These are phyloP conservation scores for Pollicipes pollicipes DNA, from an alignment of 1,140 invertebrate genomes.

Conservation along the genomic window DNA sequence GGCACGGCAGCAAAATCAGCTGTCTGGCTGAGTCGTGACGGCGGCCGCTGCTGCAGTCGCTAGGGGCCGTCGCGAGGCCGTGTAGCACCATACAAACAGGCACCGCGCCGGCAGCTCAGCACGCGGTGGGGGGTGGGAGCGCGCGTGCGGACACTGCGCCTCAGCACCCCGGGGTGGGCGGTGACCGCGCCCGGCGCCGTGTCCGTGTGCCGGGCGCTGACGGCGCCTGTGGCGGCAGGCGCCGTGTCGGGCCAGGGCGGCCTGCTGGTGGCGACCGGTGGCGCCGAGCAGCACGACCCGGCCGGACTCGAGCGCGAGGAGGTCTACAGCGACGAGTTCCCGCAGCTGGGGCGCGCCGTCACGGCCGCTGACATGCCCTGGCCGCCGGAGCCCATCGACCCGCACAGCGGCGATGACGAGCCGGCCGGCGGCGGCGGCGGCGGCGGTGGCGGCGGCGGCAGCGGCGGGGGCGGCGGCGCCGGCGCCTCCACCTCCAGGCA, in stretches of 20 bases:
- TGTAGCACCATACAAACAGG: too few relatives aligned
- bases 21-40: too few relatives aligned
- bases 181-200: too few relatives aligned
- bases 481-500: slow-evolving; percentile 14
- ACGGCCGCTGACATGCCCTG: slow-evolving; percentile 37
- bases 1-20: too few relatives aligned
- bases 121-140: too few relatives aligned
- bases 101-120: too few relatives aligned
- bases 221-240: too few relatives aligned
- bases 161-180: too few relatives aligned
- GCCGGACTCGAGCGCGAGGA: not conserved
- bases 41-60: too few relatives aligned
- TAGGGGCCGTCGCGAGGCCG: too few relatives aligned
- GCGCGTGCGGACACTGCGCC: too few relatives aligned
- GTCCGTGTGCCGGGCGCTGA: not conserved
- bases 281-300: not conserved
- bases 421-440: slow-evolving; percentile 5
- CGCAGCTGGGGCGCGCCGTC: slow-evolving; percentile 1
- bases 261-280: not conserved
- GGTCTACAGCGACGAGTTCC: slow-evolving; percentile 4
- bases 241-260: not conserved
- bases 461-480: not conserved
- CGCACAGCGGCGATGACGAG: slow-evolving; percentile 48
- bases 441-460: not conserved
- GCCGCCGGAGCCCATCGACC: slow-evolving; percentile 62